Percentiles rank a stretch among this genome's conserved stretches.
Evolutionary conservation across 2,797 vertebrate genomes (phyloP).

Genomic region (Premnoplex brunnescens): DNA sequence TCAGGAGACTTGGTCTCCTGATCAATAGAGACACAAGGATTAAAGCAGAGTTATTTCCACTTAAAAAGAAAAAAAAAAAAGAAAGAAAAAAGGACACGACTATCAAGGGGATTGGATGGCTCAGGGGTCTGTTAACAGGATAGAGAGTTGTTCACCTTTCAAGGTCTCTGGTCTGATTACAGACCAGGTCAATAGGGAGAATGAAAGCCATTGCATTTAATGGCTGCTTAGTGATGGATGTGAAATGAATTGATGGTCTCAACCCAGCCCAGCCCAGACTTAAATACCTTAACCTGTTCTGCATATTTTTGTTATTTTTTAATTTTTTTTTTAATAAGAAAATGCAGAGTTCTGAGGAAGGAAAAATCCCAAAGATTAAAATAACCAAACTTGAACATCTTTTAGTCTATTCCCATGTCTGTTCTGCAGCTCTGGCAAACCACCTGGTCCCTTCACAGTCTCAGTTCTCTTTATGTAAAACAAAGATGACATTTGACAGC

Average conservation of each 20-base stretch:
- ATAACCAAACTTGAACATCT: not conserved
- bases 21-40: not conserved
- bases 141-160: not conserved
- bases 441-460: not conserved
- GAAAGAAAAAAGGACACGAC: not conserved
- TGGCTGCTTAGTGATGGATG: slow-evolving; percentile 42
- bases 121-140: slow-evolving; percentile 19
- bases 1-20: not conserved
- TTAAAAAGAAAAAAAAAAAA: not conserved
- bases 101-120: not conserved
- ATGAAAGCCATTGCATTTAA: slow-evolving; percentile 37
- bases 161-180: slow-evolving; percentile 27
- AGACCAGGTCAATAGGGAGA: slow-evolving; percentile 36
- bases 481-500: not conserved
- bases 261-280: not conserved
- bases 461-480: not conserved
- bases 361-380: not conserved
- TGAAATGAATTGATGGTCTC: slow-evolving; percentile 23
- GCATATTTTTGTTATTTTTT: not conserved
- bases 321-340: not conserved
- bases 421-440: not conserved
- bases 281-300: not conserved
- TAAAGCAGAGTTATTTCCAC: slow-evolving; percentile 9
- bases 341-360: not conserved
- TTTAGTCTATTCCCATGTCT: not conserved